A percentile compares a stretch with the other conserved stretches of the same genome.
These are phyloP conservation scores for Thomomys bottae DNA, from an alignment of 2,113 vertebrate genomes.

Conservation along the genomic window DNA sequence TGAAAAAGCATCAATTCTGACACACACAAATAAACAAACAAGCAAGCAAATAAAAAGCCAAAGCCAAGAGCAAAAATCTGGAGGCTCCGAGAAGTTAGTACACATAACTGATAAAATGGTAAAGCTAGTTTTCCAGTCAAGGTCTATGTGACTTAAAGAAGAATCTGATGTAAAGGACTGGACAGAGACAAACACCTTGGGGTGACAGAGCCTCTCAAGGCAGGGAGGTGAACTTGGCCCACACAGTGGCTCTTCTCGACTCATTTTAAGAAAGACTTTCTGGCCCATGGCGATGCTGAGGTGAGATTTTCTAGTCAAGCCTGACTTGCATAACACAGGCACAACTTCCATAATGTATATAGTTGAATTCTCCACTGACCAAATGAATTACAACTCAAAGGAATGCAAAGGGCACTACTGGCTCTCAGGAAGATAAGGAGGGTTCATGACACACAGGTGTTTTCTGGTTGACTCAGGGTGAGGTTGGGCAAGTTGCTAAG, in stretches of 20 bases:
- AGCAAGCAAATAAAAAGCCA: not conserved
- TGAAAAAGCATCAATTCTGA: too few relatives aligned
- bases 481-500: too few relatives aligned
- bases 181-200: slow-evolving; percentile 1
- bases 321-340: not conserved
- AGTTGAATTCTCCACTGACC: not conserved
- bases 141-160: not conserved
- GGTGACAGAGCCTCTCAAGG: not conserved
- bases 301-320: slow-evolving; percentile 19
- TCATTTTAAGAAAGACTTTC: not conserved
- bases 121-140: slow-evolving; percentile 46
- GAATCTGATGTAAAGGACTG: not conserved
- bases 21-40: too few relatives aligned
- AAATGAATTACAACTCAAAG: not conserved
- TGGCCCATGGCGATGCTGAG: not conserved
- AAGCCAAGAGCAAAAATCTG: not conserved
- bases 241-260: not conserved
- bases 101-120: not conserved
- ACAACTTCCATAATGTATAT: not conserved
- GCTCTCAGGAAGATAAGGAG: not conserved
- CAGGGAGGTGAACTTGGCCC: not conserved
- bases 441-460: not conserved
- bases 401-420: too few relatives aligned
- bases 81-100: not conserved
- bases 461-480: slow-evolving; percentile 28